Conservation (phyloP, 2,888 invertebrate genomes). For the Geotrupes spiniger region DNA sequence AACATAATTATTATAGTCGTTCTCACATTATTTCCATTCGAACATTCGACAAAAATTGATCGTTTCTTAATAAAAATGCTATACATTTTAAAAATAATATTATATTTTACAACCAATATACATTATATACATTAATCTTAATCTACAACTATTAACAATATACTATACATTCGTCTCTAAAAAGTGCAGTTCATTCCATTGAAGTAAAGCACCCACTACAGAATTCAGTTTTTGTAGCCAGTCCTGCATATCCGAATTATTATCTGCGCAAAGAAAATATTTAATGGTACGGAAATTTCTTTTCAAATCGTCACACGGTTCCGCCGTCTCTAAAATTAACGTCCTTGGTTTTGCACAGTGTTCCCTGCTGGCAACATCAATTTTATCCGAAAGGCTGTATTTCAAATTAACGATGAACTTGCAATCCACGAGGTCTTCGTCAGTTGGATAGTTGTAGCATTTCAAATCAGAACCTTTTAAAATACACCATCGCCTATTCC, state of each 20-base stretch:
- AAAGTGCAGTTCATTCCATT: neutral
- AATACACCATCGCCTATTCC: slow-evolving; percentile 59
- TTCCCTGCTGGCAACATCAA: slow-evolving; percentile 45
- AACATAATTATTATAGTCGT: too few relatives aligned
- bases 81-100: neutral
- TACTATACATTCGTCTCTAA: neutral
- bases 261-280: slow-evolving; percentile 52
- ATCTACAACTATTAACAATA: neutral
- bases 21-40: too few relatives aligned
- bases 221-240: slow-evolving; percentile 45
- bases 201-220: slow-evolving; percentile 5
- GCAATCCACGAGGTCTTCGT: slow-evolving; percentile 35
- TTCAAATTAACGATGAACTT: slow-evolving; percentile 45
- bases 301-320: slow-evolving; percentile 12
- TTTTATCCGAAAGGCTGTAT: slow-evolving; percentile 38
- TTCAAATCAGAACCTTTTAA: slow-evolving; percentile 48
- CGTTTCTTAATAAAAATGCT: too few relatives aligned
- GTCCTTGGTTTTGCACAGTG: slow-evolving; percentile 52
- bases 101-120: neutral
- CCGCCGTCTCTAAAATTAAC: slow-evolving; percentile 44
- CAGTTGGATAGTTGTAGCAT: slow-evolving; percentile 55
- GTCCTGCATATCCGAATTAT: slow-evolving; percentile 46
- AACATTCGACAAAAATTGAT: too few relatives aligned
- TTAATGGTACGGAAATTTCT: slow-evolving; percentile 29
- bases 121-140: neutral